Evolutionary conservation across 2,888 invertebrate species (phyloP), one percentile per base, ranked within the genome.

Genomic region (Diabrotica balteata): DNA sequence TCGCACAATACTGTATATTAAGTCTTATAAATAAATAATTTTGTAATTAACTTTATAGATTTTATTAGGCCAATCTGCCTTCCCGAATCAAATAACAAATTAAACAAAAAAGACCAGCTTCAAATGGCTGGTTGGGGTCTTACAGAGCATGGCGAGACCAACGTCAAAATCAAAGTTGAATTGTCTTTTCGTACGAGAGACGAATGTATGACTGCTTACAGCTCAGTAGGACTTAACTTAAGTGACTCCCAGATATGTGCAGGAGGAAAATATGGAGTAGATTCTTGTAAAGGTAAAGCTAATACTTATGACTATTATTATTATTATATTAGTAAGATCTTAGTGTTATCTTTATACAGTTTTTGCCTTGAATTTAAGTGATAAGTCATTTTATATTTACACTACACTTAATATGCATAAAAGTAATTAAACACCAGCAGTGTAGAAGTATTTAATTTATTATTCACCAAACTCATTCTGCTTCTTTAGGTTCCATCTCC

Each of bases 151-250:
- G 76, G 73, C 4, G 72, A 68, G 22, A 82, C 81, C 63, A 63
- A 77, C 9, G 84, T 90, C 0, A 91, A 91, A 75, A 79, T 89
- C 58, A 90, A 91, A 79, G 84, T 90, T 0, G 82, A 83, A 5
- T 77, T 91, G 8, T 90, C 90, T 0, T 82, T 89, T 47, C 88
- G 86, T 46, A 81, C 85, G 59, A 86, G 85, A 58, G 77, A 82
- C 0, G 82, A 86, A 7, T 91, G 91, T 75, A 47, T 44, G 8
- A 45, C 7, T n/a, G 32, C 43, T 4, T 66, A 43, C 45, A 51
- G 22, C 17, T 55, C 52, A 1, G 8, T 10, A 6, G 43, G 17
- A 3, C 7, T 55, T 44, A 47, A 8, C 0, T 22, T 78, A 17
- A 61, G 55, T 11, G 67, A 74, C n/a, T 68, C 61, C 10, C 80